Conservation (phyloP, 2,888 invertebrate species). For the Lamellibrachia columna region DNA sequence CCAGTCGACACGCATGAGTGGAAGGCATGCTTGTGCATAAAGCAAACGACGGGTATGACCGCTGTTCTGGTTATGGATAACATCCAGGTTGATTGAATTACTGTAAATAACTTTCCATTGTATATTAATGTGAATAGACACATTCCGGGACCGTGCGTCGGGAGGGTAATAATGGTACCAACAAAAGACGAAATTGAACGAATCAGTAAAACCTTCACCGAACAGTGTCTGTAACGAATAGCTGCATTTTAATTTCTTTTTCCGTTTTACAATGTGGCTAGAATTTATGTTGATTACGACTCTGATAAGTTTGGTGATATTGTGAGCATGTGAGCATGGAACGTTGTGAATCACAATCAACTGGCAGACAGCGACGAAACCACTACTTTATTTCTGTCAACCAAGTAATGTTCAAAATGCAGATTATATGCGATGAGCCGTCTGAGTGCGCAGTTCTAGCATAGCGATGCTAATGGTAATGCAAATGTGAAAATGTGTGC, state of each 20-base stretch:
- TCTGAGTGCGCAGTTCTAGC: not conserved
- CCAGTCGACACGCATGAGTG: not conserved
- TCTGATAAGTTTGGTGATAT: not conserved
- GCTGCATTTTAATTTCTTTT: not conserved
- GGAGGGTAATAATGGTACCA: too few relatives aligned
- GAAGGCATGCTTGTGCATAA: not conserved
- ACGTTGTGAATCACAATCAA: not conserved
- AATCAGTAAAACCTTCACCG: not conserved
- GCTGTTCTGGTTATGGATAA: not conserved
- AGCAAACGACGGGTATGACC: not conserved
- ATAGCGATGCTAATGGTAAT: not conserved
- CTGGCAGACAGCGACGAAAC: not conserved
- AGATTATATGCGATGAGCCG: not conserved
- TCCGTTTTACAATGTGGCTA: not conserved
- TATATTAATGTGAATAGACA: not conserved
- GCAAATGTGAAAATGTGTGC: not conserved
- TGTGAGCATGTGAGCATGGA: not conserved
- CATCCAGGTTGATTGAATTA: not conserved
- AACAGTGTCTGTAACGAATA: not conserved
- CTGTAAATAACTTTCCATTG: too few relatives aligned
- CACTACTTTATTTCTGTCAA: not conserved
- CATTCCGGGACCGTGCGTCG: not conserved
- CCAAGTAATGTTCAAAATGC: not conserved
- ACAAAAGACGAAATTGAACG: too few relatives aligned
- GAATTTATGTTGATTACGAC: not conserved